phyloP scores from a whole-genome alignment of 1,140 invertebrate genomes.

The Panagrolaimus sp. region DNA sequence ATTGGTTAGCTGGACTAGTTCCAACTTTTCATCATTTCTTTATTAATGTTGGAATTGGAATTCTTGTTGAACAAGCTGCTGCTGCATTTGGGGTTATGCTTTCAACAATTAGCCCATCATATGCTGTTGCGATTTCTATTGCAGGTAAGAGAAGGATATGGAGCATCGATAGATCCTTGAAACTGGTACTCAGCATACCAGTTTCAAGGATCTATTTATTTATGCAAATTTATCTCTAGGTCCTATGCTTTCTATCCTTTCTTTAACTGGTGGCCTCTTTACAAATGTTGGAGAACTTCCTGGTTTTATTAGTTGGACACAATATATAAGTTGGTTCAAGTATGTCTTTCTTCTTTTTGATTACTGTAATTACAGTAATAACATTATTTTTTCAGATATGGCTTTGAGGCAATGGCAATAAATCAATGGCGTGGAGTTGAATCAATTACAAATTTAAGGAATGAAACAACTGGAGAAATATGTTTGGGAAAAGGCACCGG shows the following conservation, averaged over 20 bases:
- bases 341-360: constrained; percentile 17
- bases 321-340: constrained; percentile 57
- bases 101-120: constrained; percentile 50
- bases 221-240: too few species aligned
- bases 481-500: neutral
- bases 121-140: constrained; percentile 44
- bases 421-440: constrained; percentile 49
- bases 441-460: constrained; percentile 4
- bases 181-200: too few species aligned
- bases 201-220: too few species aligned
- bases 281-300: constrained; percentile 54
- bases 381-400: constrained; percentile 40
- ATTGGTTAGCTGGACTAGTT: constrained; percentile 54
- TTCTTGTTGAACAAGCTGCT: constrained; percentile 56
- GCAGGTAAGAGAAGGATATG: too few species aligned
- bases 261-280: constrained; percentile 56
- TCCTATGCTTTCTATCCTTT: constrained; percentile 51
- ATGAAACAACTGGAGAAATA: too few species aligned
- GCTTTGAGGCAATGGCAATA: constrained; percentile 57
- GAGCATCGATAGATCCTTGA: too few species aligned
- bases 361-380: neutral
- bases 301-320: constrained; percentile 51
- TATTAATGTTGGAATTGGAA: constrained; percentile 33
- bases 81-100: constrained; percentile 59
- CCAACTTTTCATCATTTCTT: constrained; percentile 27